Base-by-base conservation (phyloP, 2,113 vertebrate genomes). In the Vulpes vulpes region DNA sequence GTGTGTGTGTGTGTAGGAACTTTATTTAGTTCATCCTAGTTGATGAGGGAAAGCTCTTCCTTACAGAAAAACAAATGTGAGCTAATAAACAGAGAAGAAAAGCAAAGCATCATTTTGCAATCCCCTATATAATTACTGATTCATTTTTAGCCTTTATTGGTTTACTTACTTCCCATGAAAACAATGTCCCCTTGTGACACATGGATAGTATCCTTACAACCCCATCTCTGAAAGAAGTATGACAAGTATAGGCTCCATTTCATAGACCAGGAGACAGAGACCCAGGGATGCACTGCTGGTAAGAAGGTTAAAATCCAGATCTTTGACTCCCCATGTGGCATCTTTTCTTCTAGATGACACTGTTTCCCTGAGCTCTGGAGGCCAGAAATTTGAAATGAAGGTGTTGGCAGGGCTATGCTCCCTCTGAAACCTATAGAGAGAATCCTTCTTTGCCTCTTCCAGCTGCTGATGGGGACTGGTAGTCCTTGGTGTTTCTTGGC, bases 401-500 rank as follows among this genome's bases (percentile, higher is more conserved):
- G 53, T 11, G 9, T 4, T 2, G 0, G 51, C n/a, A 20, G 22
- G 38, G 69, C 57, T 11, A 0, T 0, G 1, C 25, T 7, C 4
- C 49, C 59, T 20, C 60, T 3, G 5, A 9, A 32, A 57, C 32
- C 78, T 43, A 11, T 10, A 25, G 14, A 59, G 19, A 23, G 12
- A 2, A 6, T 35, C 62, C 43, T 17, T 20, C 14, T 30, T 5
- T 78, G 19, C 14, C 20, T 67, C 15, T 25, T 49, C 27, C 1
- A 6, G 65, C 27, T 15, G 55, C 19, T 23, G 2, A 10, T 25
- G 17, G 49, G 35, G 71, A 59, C 25, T n/a, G 7, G 11, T 20
- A 9, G 59, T 27, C 43, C 49, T 35, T 2, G 4, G 20, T 0
- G 2, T 6, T 12, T 19, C 10, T n/a, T 30, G 69, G 49, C 69